A percentile compares a stretch with the other conserved stretches of the same genome.
These are phyloP conservation scores for Motacilla tschutschensis DNA, from an alignment of 2,113 vertebrate genomes.

Conservation along the genomic window DNA sequence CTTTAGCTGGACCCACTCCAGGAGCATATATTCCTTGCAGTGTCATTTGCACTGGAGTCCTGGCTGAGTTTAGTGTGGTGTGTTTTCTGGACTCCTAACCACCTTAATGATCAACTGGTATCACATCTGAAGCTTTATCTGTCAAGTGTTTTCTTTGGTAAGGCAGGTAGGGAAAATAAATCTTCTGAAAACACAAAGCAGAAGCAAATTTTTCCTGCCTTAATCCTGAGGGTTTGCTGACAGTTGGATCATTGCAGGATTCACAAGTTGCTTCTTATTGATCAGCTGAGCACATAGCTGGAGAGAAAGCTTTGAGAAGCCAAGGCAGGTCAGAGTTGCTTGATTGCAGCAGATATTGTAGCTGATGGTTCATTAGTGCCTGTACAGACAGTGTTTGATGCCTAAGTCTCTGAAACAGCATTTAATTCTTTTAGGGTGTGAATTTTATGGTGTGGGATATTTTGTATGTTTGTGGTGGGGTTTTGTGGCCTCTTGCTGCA, in stretches of 20 bases:
- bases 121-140: not conserved
- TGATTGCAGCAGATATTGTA: not conserved
- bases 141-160: not conserved
- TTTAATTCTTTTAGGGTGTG: not conserved
- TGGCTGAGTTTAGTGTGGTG: not conserved
- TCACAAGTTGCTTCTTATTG: not conserved
- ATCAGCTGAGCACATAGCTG: not conserved
- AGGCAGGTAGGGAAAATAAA: not conserved
- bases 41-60: not conserved
- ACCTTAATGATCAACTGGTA: not conserved
- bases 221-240: not conserved
- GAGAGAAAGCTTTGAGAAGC: not conserved
- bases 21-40: not conserved
- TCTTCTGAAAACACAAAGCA: not conserved
- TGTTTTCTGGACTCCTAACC: not conserved
- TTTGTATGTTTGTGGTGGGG: not conserved
- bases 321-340: not conserved
- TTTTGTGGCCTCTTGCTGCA: not conserved
- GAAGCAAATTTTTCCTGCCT: not conserved
- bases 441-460: not conserved
- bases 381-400: not conserved
- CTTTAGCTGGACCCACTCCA: not conserved
- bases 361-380: not conserved
- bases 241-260: not conserved
- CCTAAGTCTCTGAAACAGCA: not conserved